phyloP scores from a whole-genome alignment of 2,113 vertebrate species.

The Puntigrus tetrazona region DNA sequence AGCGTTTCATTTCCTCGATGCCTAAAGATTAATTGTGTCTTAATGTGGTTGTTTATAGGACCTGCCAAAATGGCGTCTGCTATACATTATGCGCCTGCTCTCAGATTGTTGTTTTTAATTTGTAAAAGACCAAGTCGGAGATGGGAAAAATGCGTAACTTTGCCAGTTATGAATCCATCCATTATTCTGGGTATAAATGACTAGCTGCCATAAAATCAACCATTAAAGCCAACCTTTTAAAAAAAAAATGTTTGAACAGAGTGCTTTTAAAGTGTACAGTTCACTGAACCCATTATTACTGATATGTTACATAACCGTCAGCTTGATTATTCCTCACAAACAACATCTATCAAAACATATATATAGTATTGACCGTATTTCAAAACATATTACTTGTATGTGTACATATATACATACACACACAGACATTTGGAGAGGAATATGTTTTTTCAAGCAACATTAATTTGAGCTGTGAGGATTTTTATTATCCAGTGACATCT shows the following conservation, averaged over 20 bases:
- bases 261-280: constrained; percentile 16
- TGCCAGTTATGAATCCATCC: background rate
- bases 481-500: no score
- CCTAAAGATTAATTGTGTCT: background rate
- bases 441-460: no score
- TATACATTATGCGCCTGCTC: background rate
- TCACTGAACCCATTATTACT: background rate
- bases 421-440: no score
- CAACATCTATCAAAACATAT: background rate
- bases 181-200: constrained; percentile 17
- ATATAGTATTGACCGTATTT: no score
- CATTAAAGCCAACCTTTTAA: background rate
- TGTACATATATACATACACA: no score
- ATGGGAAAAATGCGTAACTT: background rate
- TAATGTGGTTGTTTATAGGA: constrained; percentile 3
- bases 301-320: background rate
- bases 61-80: background rate
- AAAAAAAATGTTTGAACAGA: constrained; percentile 29
- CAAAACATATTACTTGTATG: no score
- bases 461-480: no score
- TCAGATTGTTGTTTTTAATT: background rate
- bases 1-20: background rate
- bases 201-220: constrained; percentile 6
- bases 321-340: background rate
- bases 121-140: background rate